A percentile compares a stretch with the other conserved stretches of the same genome.
These are phyloP conservation scores for Sinella curviseta DNA, from an alignment of 1,140 invertebrate genomes.

Conservation along the genomic window DNA sequence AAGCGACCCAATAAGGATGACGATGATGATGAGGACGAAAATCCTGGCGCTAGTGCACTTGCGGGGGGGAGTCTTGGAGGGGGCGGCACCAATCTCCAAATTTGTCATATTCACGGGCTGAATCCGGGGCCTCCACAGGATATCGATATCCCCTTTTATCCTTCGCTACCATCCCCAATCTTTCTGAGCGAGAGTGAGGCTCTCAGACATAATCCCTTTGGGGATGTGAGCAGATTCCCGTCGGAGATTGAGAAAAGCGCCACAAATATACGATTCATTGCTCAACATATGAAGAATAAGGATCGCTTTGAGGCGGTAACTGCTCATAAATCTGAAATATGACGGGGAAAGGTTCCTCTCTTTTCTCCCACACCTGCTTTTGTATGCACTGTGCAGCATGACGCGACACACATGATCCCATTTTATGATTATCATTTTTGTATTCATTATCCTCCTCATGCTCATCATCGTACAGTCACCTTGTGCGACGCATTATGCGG, in stretches of 20 bases:
- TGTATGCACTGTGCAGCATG: neutral
- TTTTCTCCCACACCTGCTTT: neutral
- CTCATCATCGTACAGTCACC: no score
- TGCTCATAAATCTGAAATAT: constrained; percentile 51
- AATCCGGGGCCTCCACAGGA: constrained; percentile 58
- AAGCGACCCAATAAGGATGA: constrained; percentile 64
- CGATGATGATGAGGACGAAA: constrained; percentile 47
- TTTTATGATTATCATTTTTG: no score
- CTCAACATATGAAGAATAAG: constrained; percentile 90
- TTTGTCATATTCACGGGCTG: constrained; percentile 49
- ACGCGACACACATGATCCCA: neutral
- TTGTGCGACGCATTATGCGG: no score
- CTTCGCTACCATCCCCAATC: constrained; percentile 46
- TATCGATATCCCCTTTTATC: constrained; percentile 48
- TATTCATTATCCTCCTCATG: no score
- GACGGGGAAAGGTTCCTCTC: constrained; percentile 4
- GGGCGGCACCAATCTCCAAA: constrained; percentile 61
- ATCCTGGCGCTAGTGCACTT: constrained; percentile 26
- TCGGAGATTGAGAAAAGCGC: constrained; percentile 49
- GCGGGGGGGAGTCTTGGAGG: constrained; percentile 50
- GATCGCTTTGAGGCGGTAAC: constrained; percentile 90
- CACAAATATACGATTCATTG: constrained; percentile 71
- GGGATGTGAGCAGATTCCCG: constrained; percentile 42
- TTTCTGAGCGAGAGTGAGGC: constrained; percentile 49
- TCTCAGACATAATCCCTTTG: constrained; percentile 42